Evolutionary conservation across 2,113 vertebrate genomes (phyloP).

Genomic region (Opisthocomus hoazin): DNA sequence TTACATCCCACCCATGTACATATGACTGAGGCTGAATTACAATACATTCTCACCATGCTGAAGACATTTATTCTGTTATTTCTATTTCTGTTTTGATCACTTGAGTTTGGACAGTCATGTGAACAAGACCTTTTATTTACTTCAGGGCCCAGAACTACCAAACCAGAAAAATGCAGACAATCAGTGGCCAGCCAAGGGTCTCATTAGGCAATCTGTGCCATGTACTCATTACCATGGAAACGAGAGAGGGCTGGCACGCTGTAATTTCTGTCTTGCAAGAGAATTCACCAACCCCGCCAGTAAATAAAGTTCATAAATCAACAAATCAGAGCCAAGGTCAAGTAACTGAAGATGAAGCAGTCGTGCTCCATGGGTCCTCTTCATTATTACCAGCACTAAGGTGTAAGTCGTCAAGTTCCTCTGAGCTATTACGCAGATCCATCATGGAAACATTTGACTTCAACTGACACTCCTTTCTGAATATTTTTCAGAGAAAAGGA

Average conservation of each 20-base stretch:
- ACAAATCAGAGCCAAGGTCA: conserved; percentile 58
- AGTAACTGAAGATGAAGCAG: conserved; percentile 24
- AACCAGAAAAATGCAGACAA: conserved; percentile 56
- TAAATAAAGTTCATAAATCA: conserved; percentile 65
- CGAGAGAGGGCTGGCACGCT: conserved; percentile 39
- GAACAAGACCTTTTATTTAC: conserved; percentile 42
- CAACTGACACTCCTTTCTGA: neutral
- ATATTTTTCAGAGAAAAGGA: conserved; percentile 55
- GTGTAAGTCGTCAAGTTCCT: neutral
- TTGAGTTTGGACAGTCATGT: neutral
- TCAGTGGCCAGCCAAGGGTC: conserved; percentile 56
- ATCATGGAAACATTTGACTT: neutral
- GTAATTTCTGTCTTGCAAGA: conserved; percentile 63
- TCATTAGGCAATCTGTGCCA: conserved; percentile 59
- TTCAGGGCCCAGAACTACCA: conserved; percentile 55
- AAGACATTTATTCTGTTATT: conserved; percentile 13
- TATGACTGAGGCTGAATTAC: neutral
- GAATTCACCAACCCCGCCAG: conserved; percentile 46
- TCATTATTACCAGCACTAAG: neutral
- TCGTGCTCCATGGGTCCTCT: neutral
- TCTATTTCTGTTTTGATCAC: conserved; percentile 31
- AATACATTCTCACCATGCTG: neutral
- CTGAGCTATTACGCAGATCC: neutral
- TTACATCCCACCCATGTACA: neutral
- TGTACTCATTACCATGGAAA: conserved; percentile 63